Base-by-base conservation (phyloP, 2,888 invertebrate genomes). In the Antitype chi region DNA sequence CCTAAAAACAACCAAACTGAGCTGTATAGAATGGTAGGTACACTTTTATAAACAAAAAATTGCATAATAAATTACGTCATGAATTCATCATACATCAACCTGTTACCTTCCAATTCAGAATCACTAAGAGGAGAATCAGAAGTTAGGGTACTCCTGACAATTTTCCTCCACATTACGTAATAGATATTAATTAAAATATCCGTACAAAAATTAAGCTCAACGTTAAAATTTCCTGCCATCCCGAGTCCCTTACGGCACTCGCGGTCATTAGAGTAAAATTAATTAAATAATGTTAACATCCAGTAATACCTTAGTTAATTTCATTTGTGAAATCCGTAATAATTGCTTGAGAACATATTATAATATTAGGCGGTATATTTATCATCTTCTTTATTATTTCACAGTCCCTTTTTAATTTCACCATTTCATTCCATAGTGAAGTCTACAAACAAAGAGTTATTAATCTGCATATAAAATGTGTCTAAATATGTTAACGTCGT, bases 231-330 rank as follows among this genome's bases (percentile, higher is more conserved):
- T 84, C 69, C 70, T 63, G 57, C 57, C 68, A 52, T 80, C 55
- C 55, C 55, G 15, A 55, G 53, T 59, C 80, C 81, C 57, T 67
- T 59, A 74, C 70, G 57, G 62, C 53, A 81, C 81, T 75, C 66
- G 82, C 70, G 85, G 76, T 67, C 85, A 81, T 63, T 76, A 70
- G 75, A 25, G 55, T 82, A 49, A 81, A 81, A 82, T 82, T 81
- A 75, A 75, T 70, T 81, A 81, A 85, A 85, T 82, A 75, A 85
- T 68, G 81, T 75, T 81, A 85, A 82, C 75, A 81, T 81, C 38
- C 75, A 63, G 85, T 81, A 74, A 81, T 63, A n/a, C 25, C 20
- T 25, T n/a, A 32, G 63, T 70, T 85, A 74, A 85, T 81, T 81
- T 43, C 15, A 69, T 80, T 69, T 43, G n/a, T 55, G 53, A 53